These are phyloP conservation scores for Hesperia comma DNA, from an alignment of 2,888 invertebrate genomes.

Conservation along the genomic window DNA sequence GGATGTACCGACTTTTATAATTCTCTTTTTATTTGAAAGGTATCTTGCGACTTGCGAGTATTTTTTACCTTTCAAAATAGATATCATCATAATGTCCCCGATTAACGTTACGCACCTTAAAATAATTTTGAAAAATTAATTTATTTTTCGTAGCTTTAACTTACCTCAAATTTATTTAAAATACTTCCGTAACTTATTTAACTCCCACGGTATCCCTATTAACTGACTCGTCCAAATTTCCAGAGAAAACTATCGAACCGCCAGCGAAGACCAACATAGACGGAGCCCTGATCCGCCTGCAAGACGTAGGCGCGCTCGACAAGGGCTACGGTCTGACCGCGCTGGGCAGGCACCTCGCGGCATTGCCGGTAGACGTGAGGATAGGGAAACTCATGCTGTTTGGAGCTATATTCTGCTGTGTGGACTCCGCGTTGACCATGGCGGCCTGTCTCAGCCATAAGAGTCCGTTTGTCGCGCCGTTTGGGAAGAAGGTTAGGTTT, in stretches of 20 bases:
- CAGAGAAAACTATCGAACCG: constrained; percentile 89
- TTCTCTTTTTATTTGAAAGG: no score
- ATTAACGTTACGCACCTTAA: no score
- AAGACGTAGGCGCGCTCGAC: constrained; percentile 92
- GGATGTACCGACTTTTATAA: no score
- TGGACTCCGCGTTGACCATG: constrained; percentile 96
- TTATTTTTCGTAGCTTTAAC: no score
- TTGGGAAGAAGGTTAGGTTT: constrained; percentile 84
- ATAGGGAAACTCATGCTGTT: constrained; percentile 97
- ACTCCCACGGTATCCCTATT: neutral
- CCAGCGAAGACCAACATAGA: constrained; percentile 87
- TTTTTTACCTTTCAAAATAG: no score
- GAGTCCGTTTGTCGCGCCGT: constrained; percentile 90
- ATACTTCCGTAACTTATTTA: neutral
- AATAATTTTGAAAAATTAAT: no score
- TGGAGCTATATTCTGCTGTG: constrained; percentile 95
- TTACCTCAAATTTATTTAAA: neutral
- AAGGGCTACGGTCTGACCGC: constrained; percentile 89
- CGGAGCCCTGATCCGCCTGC: constrained; percentile 87
- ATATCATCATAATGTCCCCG: no score
- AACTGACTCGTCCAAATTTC: constrained; percentile 30
- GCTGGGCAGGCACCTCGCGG: constrained; percentile 93
- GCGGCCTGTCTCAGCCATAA: constrained; percentile 93
- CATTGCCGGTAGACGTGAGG: constrained; percentile 94
- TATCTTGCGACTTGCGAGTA: no score